These are phyloP conservation scores for Rotaria sp. DNA, from an alignment of 2,888 invertebrate species.

Conservation along the genomic window DNA sequence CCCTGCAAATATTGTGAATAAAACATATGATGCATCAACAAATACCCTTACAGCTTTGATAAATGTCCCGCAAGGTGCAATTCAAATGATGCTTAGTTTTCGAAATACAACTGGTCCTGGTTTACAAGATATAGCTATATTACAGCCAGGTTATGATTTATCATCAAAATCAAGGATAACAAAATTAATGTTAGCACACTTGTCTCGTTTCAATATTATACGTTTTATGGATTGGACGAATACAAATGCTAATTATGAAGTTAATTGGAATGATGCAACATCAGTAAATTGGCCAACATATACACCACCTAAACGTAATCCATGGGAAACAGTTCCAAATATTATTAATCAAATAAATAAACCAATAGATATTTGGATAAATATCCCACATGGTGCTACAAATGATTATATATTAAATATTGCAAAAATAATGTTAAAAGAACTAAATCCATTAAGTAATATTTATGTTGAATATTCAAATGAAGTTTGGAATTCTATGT, in stretches of 20 bases:
- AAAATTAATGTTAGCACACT: conserved; percentile 43
- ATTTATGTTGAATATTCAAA: conserved; percentile 47
- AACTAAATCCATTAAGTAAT: conserved; percentile 44
- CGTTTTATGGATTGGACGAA: conserved; percentile 46
- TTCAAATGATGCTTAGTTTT: not conserved
- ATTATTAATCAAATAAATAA: conserved; percentile 44
- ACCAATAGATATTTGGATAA: conserved; percentile 45
- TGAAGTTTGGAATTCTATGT: conserved; percentile 47
- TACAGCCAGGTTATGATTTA: not conserved
- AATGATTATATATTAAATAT: conserved; percentile 45
- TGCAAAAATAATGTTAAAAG: conserved; percentile 43
- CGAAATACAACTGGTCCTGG: not conserved
- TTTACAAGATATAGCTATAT: not conserved
- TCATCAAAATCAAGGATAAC: not conserved
- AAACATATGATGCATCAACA: not conserved
- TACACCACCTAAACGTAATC: conserved; percentile 44
- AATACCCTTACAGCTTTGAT: not conserved
- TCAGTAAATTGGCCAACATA: not conserved
- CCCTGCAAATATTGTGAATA: not conserved
- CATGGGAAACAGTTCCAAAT: conserved; percentile 44
- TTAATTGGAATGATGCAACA: conserved; percentile 29
- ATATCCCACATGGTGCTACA: conserved; percentile 46
- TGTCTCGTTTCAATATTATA: conserved; percentile 44
- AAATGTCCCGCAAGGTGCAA: not conserved
- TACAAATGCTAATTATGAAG: conserved; percentile 43